Evolutionary conservation across 2,888 invertebrate genomes (phyloP), one percentile per base, ranked within the genome.

Genomic region (Meteorus cinctellus): DNA sequence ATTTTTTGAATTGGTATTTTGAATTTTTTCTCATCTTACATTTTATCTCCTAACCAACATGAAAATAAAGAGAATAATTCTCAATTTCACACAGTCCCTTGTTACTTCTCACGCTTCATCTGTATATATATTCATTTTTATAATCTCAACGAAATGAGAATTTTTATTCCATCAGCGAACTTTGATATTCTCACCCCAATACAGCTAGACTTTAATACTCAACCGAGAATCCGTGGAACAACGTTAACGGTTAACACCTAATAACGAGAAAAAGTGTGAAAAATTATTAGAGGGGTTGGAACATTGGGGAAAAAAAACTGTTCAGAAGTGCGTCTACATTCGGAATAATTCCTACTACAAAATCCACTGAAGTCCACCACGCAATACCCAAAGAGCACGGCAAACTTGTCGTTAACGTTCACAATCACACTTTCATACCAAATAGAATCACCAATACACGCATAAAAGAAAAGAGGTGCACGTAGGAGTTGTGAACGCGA

Each of bases 401-500:
- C 4, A 5, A 29, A 29, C 48, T 48, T 29, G 68, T 29, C 29
- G 45, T 48, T 48, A 48, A 48, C 48, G 48, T 48, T n/a, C 48
- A 48, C 48, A 48, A n/a, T 4, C 55, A 24, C 55, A 19, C 55
- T 2, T 8, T 19, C 48, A 48, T n/a, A 48, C n/a, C n/a, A 48
- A 16, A 48, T 48, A 2, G 10, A 41, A n/a, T n/a, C 16, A n/a
- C 48, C 4, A 5, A 48, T n/a, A 48, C 48, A n/a, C 16, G 55
- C 19, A 34, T 24, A 4, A 41, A 29, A 24, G 31, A 36, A 63
- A 66, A 27, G 31, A 29, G 14, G 51, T 51, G 27, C 27, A 41
- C 48, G 63, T 19, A 29, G 34, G 19, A 31, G 34, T 48, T 71
- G 65, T 45, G 59, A 66, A 84, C 85, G 82, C 81, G 83, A 78